Evolutionary conservation across 2,797 vertebrate genomes (phyloP).

Genomic region (Falco peregrinus): DNA sequence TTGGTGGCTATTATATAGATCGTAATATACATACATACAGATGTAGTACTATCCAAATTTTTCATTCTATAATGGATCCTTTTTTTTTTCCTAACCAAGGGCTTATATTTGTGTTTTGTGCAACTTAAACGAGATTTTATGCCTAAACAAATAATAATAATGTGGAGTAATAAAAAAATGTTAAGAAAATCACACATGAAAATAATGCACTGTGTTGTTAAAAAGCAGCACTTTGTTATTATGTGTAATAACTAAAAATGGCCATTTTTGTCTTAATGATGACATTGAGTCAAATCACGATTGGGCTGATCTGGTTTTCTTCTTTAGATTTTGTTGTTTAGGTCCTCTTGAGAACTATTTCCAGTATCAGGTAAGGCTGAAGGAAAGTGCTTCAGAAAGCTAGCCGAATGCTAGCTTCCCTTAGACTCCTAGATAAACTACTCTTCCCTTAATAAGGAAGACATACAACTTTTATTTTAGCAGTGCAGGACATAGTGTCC

Average conservation of each 20-base stretch:
- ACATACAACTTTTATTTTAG: neutral
- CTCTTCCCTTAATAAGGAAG: neutral
- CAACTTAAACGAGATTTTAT: neutral
- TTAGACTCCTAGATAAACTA: neutral
- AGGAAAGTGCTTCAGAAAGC: neutral
- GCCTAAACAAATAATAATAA: neutral
- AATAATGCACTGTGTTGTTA: neutral
- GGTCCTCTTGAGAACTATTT: neutral
- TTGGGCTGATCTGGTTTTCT: neutral
- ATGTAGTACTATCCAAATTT: neutral
- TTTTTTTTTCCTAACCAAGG: neutral
- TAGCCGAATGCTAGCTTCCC: neutral
- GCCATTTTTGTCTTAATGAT: neutral
- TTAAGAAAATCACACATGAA: neutral
- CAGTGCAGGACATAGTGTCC: neutral
- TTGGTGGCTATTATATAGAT: neutral
- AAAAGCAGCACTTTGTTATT: neutral
- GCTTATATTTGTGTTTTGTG: neutral
- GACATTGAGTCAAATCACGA: neutral
- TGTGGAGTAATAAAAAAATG: neutral
- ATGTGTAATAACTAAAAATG: neutral
- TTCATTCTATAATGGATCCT: neutral
- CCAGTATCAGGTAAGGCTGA: neutral
- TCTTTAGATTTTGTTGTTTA: neutral
- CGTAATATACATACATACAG: no score